A percentile compares a stretch with the other conserved stretches of the same genome.
phyloP scores from a whole-genome alignment of 2,113 vertebrate species.

The Cottus gobio region DNA sequence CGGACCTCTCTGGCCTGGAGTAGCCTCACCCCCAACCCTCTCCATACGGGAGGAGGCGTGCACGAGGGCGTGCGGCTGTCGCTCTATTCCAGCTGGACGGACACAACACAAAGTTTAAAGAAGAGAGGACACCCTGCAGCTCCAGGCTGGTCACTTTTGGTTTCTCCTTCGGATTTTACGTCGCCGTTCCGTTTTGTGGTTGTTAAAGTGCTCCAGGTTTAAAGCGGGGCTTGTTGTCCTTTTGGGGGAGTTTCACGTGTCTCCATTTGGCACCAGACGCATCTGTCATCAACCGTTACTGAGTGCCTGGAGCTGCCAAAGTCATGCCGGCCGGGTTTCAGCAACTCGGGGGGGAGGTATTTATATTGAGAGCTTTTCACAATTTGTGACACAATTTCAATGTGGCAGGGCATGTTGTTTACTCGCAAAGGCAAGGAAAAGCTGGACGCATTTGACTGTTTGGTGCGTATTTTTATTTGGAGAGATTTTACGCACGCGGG shows the following conservation, averaged over 20 bases:
- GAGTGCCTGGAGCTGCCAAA: constrained; percentile 61
- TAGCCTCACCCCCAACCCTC: background rate
- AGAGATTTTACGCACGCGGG: constrained; percentile 47
- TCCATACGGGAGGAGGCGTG: constrained; percentile 41
- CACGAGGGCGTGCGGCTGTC: constrained; percentile 55
- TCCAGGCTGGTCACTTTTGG: background rate
- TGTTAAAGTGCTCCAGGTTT: background rate
- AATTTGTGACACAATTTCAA: background rate
- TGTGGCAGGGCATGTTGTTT: background rate
- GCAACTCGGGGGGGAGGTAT: constrained; percentile 84
- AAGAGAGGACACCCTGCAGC: constrained; percentile 27
- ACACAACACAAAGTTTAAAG: constrained; percentile 60
- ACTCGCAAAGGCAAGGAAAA: background rate
- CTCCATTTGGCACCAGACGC: constrained; percentile 53
- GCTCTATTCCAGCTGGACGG: constrained; percentile 55
- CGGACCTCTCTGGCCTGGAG: background rate
- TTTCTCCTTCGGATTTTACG: constrained; percentile 36
- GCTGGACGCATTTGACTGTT: background rate
- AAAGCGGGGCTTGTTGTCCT: constrained; percentile 30
- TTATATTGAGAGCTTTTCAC: background rate
- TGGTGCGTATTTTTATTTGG: constrained; percentile 4
- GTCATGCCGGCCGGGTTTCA: constrained; percentile 85
- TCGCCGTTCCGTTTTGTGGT: background rate
- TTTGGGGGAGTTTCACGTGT: constrained; percentile 55
- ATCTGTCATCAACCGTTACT: constrained; percentile 52